Conservation (phyloP, 2,113 vertebrate genomes). For the Pomatorhinus ruficollis region DNA sequence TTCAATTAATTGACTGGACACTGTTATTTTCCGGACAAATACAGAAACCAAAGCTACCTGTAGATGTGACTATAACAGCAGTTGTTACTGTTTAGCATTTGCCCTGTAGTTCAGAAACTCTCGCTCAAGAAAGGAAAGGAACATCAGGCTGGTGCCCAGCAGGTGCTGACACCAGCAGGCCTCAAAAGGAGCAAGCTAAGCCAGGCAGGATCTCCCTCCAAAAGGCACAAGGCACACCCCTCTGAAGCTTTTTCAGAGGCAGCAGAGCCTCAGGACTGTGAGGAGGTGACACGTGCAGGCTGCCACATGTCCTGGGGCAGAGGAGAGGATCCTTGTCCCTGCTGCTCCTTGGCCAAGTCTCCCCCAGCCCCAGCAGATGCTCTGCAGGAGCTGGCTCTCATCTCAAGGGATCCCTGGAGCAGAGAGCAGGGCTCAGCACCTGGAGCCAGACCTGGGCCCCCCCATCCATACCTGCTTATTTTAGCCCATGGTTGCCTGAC, state of each 20-base stretch:
- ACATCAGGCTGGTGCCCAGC: background rate
- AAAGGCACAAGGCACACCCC: background rate
- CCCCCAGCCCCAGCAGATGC: background rate
- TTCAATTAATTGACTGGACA: constrained; percentile 9
- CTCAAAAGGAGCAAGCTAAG: background rate
- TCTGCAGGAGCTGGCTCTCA: background rate
- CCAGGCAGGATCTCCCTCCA: background rate
- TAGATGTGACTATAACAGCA: constrained; percentile 52
- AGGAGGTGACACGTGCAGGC: background rate
- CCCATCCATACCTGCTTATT: background rate
- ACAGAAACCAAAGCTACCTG: constrained; percentile 55
- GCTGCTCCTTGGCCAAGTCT: background rate
- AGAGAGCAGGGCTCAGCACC: background rate
- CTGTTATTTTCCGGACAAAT: constrained; percentile 40
- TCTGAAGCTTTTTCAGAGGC: background rate
- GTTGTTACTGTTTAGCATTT: background rate
- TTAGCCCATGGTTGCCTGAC: background rate
- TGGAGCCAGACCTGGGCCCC: background rate
- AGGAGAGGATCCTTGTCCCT: background rate
- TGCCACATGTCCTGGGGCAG: background rate
- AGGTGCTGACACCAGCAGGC: background rate
- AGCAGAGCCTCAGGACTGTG: fast-evolving
- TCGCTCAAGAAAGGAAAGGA: background rate
- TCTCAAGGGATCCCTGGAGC: background rate
- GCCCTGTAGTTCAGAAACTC: constrained; percentile 5